Conservation (phyloP, 2,113 vertebrate species). For the Oxyruncus cristatus region DNA sequence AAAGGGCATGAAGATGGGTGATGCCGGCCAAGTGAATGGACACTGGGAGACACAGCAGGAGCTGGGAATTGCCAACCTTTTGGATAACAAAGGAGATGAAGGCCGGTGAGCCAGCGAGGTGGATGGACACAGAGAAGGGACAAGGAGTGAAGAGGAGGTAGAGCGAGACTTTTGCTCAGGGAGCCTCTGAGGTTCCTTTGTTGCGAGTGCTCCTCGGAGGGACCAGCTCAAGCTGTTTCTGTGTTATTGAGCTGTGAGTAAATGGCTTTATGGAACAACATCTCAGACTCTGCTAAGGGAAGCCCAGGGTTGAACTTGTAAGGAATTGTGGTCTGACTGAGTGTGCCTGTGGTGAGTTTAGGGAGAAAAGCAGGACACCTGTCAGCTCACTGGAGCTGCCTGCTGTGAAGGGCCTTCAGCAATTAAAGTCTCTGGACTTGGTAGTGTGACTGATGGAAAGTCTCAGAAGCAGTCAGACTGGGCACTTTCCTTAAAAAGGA, state of each 20-base stretch:
- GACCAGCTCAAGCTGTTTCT: not conserved
- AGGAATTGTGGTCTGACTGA: not conserved
- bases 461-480: not conserved
- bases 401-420: not conserved
- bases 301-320: accelerated
- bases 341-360: not conserved
- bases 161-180: not conserved
- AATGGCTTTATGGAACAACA: not conserved
- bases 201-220: accelerated
- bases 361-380: not conserved
- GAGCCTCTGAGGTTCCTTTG: no score
- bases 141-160: not conserved
- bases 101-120: not conserved
- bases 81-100: not conserved
- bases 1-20: not conserved
- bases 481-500: not conserved
- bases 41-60: not conserved
- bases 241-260: accelerated
- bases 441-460: not conserved
- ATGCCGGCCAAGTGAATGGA: not conserved
- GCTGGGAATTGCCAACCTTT: not conserved
- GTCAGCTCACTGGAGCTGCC: accelerated
- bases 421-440: not conserved
- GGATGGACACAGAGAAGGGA: not conserved
- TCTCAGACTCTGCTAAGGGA: not conserved